Percentiles rank a stretch among this genome's conserved stretches.
These are phyloP conservation scores for Deilephila elpenor DNA, from an alignment of 2,888 invertebrate species.

Conservation along the genomic window DNA sequence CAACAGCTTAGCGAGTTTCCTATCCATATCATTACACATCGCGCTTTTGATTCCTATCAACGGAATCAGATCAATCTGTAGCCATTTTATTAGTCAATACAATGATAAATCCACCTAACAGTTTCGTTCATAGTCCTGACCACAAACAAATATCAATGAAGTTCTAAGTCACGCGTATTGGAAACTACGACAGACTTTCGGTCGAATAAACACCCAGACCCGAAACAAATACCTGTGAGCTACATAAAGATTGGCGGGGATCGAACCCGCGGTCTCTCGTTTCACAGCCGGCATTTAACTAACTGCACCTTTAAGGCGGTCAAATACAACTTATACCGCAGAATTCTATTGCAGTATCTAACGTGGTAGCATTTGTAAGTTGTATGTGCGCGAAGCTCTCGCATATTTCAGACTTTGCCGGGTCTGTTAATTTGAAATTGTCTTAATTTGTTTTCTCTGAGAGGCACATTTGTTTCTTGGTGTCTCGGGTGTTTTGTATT, in stretches of 20 bases:
- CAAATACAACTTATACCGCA: too few relatives aligned
- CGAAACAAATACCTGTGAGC: too few relatives aligned
- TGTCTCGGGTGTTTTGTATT: slow-evolving; percentile 59
- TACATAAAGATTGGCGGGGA: too few relatives aligned
- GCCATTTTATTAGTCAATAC: not conserved
- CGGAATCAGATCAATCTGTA: not conserved
- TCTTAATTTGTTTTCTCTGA: slow-evolving; percentile 77
- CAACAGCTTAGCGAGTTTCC: slow-evolving; percentile 31
- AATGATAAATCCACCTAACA: not conserved
- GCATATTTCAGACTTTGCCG: slow-evolving; percentile 73
- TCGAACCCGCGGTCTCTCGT: too few relatives aligned
- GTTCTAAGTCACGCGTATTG: too few relatives aligned
- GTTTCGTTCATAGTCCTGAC: too few relatives aligned
- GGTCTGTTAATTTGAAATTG: slow-evolving; percentile 78
- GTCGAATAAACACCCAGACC: too few relatives aligned
- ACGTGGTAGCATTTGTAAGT: not conserved
- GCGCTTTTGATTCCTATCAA: not conserved
- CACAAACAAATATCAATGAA: too few relatives aligned
- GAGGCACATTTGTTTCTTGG: slow-evolving; percentile 69
- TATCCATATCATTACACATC: not conserved
- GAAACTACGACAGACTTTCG: too few relatives aligned
- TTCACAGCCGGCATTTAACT: too few relatives aligned
- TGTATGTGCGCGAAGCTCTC: slow-evolving; percentile 48
- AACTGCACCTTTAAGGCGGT: too few relatives aligned
- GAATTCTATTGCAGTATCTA: too few relatives aligned